These are phyloP conservation scores for Drosophila siamana DNA, from an alignment of 2,888 invertebrate species.

Conservation along the genomic window DNA sequence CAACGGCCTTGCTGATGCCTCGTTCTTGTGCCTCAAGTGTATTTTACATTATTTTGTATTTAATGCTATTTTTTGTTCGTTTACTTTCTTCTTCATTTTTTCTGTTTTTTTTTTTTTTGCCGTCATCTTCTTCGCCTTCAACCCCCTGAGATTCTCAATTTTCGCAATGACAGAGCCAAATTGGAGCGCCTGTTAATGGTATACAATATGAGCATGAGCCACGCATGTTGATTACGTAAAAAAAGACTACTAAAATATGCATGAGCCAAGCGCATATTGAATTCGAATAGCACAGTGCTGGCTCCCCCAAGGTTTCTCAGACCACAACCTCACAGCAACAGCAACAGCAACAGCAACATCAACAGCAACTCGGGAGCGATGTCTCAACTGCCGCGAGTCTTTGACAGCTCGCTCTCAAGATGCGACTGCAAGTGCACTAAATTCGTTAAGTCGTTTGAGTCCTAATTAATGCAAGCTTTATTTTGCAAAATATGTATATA, in stretches of 20 bases:
- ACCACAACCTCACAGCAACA: neutral
- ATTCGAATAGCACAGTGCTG: constrained; percentile 6
- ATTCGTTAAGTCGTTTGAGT: neutral
- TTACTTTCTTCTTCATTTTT: neutral
- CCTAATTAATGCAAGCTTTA: neutral
- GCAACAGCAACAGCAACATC: neutral
- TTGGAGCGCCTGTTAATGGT: constrained; percentile 52
- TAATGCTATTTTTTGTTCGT: constrained; percentile 29
- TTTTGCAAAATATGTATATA: neutral
- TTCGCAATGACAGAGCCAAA: constrained; percentile 35
- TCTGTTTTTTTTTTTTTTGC: neutral
- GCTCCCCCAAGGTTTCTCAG: neutral
- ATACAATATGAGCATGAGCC: constrained; percentile 40
- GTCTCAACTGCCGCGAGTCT: neutral
- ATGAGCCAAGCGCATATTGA: constrained; percentile 47
- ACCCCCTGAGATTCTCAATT: constrained; percentile 28
- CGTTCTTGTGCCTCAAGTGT: constrained; percentile 57
- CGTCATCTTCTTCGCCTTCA: neutral
- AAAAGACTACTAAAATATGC: constrained; percentile 58
- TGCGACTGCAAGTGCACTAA: neutral
- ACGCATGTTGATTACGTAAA: constrained; percentile 56
- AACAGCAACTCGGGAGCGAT: neutral
- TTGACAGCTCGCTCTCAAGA: neutral
- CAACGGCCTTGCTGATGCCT: constrained; percentile 12
- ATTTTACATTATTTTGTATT: constrained; percentile 66